Evolutionary conservation across 2,113 vertebrate species (phyloP), one percentile per base, ranked within the genome.

Genomic region (Mixornis gularis): DNA sequence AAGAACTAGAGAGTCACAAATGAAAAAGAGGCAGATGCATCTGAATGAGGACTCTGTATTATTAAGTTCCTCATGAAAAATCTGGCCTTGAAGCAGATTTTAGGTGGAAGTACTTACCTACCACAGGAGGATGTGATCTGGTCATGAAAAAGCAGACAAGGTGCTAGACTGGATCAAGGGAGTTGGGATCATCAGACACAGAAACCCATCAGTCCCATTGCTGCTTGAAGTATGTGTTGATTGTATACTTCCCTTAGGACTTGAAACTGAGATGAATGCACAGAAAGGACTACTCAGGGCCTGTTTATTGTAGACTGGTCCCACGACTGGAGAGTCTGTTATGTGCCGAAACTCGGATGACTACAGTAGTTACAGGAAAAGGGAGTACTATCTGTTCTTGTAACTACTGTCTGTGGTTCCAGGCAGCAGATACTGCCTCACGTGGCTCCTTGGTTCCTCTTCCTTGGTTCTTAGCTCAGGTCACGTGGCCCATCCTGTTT

Each of bases 281-380:
- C 8, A 70, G 43, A 71, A 80, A 66, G 12, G 18, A 51, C 41
- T 66, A 44, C 5, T 27, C 30, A 25, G 41, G 21, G 7, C 15
- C 24, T 70, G 18, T 12, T 72, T 85, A 38, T 70, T 46, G 32
- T 30, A 58, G 32, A 34, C 24, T 58, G 34, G 18, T 49, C 29
- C 32, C 0, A 1, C 27, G 32, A 41, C 16, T 51, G 38, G 38
- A 41, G 17, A 29, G 7, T 56, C 15, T 73, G 17, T 40, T 62
- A 34, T 10, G 3, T 40, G 34, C 12, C 26, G 41, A 80, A 86
- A 70, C 18, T 87, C 0, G 0, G 22, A 34, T 46, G 12, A 49
- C 13, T 63, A 13, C 8, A 56, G 8, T 4, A 9, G 6, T 74
- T 70, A 71, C 32, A 74, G 49, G 15, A 81, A 48, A 68, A 74